Percentiles rank a stretch among this genome's conserved stretches.
These are phyloP conservation scores for Nyctereutes procyonoides DNA, from an alignment of 2,113 vertebrate species.

Conservation along the genomic window DNA sequence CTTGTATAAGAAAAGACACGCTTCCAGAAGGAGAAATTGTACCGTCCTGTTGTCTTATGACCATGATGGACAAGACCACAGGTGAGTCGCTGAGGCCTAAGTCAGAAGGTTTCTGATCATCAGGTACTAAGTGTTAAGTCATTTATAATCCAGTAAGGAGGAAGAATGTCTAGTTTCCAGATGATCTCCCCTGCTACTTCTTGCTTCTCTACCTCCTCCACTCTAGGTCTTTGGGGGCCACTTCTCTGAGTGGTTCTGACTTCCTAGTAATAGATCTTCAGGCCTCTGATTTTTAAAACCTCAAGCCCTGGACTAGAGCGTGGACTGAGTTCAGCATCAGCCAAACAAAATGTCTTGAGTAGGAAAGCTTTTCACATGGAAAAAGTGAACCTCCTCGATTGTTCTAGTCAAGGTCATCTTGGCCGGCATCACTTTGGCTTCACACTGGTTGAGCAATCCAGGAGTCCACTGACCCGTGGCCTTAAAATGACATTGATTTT, in stretches of 20 bases:
- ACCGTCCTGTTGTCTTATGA: not conserved
- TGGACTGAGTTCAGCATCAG: not conserved
- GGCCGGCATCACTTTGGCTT: not conserved
- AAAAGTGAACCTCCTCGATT: not conserved
- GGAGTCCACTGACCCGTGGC: not conserved
- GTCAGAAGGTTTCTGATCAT: not conserved
- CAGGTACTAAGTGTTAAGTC: not conserved
- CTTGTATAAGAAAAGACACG: not conserved
- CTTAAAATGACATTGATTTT: not conserved
- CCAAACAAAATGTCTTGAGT: not conserved
- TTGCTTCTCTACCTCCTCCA: not conserved
- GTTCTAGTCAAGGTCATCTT: not conserved
- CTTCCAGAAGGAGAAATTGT: not conserved
- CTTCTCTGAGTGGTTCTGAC: not conserved
- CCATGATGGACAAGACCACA: accelerated
- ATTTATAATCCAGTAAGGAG: not conserved
- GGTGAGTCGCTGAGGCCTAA: too few relatives aligned
- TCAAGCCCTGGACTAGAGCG: not conserved
- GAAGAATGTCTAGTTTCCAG: not conserved
- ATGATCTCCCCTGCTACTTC: not conserved
- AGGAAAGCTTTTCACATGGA: not conserved
- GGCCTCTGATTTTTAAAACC: not conserved
- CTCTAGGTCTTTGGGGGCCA: not conserved
- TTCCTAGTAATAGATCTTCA: not conserved
- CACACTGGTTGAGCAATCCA: not conserved